Evolutionary conservation across 1,140 invertebrate species (phyloP), one percentile per base, ranked within the genome.

Genomic region (Leptoteleia sp.): DNA sequence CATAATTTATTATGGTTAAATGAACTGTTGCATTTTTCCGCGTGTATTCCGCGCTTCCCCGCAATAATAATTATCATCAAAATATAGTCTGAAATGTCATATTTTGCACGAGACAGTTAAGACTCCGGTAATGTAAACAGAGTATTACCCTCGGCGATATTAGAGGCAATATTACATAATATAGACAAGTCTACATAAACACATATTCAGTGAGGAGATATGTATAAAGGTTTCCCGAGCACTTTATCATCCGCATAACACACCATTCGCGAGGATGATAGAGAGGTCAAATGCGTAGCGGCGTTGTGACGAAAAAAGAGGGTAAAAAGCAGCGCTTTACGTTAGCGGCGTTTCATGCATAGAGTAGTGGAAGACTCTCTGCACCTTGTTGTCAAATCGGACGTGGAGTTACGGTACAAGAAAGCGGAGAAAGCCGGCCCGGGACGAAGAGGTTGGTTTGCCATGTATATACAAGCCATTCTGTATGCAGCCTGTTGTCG

Each of bases 381-480:
- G 31, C 43, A 65, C 78, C 43, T 71, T 65, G 67, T 80, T 80
- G 78, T 80, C 78, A 80, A 80, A 80, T 80, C 67, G 54, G 71
- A 76, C 72, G 59, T 64, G 22, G 67, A 72, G 65, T 76, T 80
- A 76, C 65, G 77, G 40, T 40, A 33, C 25, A 59, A 31, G 52
- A 55, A 75, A 11, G 52, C 31, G 52, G 15, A 65, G 64, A 71
- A 79, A 59, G 48, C 37, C 47, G 72, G 67, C 45, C 67, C 72
- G 72, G 67, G 52, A 76, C 61, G 61, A 33, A 55, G 50, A 64
- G 29, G 55, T 57, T 65, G 55, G 59, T 47, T 50, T 42, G 38
- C 38, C 59, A 22, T 70, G 70, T 70, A 52, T 67, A 67, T 76
- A 80, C 71, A 73, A 64, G 68, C 31, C 54, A 77, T 80, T 80